Percentiles rank a stretch among this genome's conserved stretches.
Evolutionary conservation across 2,113 vertebrate species (phyloP).

Genomic region (Channa maculata): DNA sequence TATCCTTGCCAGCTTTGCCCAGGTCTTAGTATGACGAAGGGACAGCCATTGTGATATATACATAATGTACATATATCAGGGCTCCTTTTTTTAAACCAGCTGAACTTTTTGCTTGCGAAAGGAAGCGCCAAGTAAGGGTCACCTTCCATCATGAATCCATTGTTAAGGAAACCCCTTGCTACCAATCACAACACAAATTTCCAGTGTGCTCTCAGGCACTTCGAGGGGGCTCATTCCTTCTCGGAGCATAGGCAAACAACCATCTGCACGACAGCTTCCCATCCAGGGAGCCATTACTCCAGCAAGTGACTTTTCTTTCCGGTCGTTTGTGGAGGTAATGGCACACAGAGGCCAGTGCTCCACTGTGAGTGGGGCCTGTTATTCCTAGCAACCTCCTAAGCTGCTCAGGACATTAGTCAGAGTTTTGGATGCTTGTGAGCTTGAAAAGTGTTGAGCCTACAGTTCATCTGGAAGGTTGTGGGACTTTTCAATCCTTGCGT

Average conservation of each 20-base stretch:
- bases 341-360: conserved; percentile 63
- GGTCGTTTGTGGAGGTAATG: conserved; percentile 76
- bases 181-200: conserved; percentile 22
- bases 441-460: conserved; percentile 55
- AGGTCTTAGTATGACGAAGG: too few relatives aligned
- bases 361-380: conserved; percentile 69
- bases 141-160: conserved; percentile 26
- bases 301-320: conserved; percentile 81
- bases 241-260: conserved; percentile 59
- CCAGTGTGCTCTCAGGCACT: conserved; percentile 13
- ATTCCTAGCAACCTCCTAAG: conserved; percentile 74
- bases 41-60: too few relatives aligned
- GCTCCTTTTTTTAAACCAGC: conserved; percentile 31
- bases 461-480: conserved; percentile 26
- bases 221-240: conserved; percentile 53
- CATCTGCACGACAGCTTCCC: conserved; percentile 64
- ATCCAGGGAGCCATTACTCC: conserved; percentile 80
- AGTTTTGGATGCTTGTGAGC: conserved; percentile 64
- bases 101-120: conserved; percentile 44
- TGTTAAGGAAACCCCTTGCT: conserved; percentile 35
- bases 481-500: too few relatives aligned
- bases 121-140: conserved; percentile 25
- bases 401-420: conserved; percentile 74
- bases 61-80: conserved; percentile 10
- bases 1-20: too few relatives aligned